Conservation (phyloP, 2,113 vertebrate species). For the Podarcis muralis region DNA sequence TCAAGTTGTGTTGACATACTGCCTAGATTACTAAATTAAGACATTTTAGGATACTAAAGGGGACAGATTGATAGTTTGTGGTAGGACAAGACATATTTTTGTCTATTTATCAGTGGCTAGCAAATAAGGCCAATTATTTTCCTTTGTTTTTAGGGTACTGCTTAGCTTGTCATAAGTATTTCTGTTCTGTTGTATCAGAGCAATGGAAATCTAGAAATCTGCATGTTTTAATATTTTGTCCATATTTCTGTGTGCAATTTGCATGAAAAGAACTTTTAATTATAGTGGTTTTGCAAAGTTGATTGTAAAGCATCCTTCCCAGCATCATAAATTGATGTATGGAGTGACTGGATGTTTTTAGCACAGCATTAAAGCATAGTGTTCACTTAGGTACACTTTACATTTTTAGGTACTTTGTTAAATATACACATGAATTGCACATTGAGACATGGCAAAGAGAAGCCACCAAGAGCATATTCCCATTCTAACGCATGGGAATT, state of each 20-base stretch:
- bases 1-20: constrained; percentile 24
- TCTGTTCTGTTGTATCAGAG: not conserved
- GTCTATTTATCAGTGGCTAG: not conserved
- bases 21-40: constrained; percentile 10
- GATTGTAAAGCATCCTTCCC: not conserved
- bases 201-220: too few species aligned
- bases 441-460: not conserved
- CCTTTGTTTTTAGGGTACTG: constrained; percentile 33
- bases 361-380: constrained; percentile 2
- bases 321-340: not conserved
- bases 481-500: not conserved
- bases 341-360: not conserved
- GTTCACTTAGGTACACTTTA: not conserved
- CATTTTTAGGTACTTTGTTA: not conserved
- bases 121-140: constrained; percentile 42
- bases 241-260: too few species aligned
- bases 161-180: not conserved
- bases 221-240: too few species aligned
- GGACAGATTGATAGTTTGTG: not conserved
- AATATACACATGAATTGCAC: not conserved
- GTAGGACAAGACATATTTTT: constrained; percentile 5
- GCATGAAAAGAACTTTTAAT: not conserved
- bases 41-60: constrained; percentile 30
- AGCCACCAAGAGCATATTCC: not conserved
- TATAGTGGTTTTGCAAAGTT: not conserved